A percentile compares a stretch with the other conserved stretches of the same genome.
These are phyloP conservation scores for Elephas maximus DNA, from an alignment of 2,113 vertebrate species.

Conservation along the genomic window DNA sequence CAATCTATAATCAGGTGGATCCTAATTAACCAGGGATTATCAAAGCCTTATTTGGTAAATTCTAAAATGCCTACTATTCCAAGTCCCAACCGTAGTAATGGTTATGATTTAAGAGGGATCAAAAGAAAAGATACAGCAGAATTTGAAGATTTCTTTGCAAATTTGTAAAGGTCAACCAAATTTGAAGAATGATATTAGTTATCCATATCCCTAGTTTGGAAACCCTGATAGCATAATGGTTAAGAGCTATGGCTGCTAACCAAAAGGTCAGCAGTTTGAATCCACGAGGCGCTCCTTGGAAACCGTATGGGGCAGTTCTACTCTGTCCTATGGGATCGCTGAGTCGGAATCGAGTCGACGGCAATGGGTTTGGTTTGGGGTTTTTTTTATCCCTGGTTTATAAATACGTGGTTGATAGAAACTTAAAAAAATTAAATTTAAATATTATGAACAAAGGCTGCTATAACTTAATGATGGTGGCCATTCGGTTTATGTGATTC, in stretches of 20 bases:
- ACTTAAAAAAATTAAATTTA: constrained; percentile 26
- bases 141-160: constrained; percentile 40
- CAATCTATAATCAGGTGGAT: too few relatives aligned
- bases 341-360: not conserved
- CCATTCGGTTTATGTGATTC: not conserved
- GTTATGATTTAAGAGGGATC: not conserved
- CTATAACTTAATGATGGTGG: not conserved
- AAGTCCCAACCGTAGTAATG: not conserved
- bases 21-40: not conserved
- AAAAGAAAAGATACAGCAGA: not conserved
- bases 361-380: too few relatives aligned
- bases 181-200: not conserved
- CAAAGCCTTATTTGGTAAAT: constrained; percentile 21
- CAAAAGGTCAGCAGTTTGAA: too few relatives aligned
- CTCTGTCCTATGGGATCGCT: too few relatives aligned
- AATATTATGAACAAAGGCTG: not conserved
- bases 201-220: not conserved
- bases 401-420: not conserved
- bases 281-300: too few relatives aligned
- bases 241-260: too few relatives aligned
- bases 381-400: not conserved
- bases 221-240: too few relatives aligned
- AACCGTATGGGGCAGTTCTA: too few relatives aligned
- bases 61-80: not conserved
- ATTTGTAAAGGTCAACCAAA: not conserved